Conservation (phyloP, 2,113 vertebrate genomes). For the rabbit (Oryctolagus cuniculus) region DNA sequence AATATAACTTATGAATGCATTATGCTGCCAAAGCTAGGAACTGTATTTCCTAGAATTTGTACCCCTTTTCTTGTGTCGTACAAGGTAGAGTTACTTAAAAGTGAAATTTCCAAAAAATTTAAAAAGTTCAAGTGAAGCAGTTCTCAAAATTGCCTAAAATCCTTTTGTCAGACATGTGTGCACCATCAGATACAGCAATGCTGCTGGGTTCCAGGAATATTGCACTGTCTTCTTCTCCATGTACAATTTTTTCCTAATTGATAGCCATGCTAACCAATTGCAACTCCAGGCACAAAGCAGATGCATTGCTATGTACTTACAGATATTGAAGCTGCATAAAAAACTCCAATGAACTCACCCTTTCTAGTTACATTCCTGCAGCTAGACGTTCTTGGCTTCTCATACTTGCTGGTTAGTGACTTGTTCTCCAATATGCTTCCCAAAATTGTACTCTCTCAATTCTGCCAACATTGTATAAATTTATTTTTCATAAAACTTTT, state of each 20-base stretch:
- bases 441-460: background rate
- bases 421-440: background rate
- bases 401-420: background rate
- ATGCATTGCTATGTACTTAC: background rate
- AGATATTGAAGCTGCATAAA: background rate
- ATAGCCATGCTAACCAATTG: background rate
- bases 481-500: background rate
- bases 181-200: background rate
- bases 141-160: background rate
- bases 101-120: background rate
- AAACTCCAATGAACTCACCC: background rate
- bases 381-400: background rate
- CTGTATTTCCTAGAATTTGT: background rate
- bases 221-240: background rate
- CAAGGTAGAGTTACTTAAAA: background rate
- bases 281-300: background rate
- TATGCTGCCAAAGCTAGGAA: background rate
- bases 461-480: background rate
- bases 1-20: background rate
- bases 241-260: background rate
- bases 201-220: background rate
- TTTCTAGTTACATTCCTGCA: background rate
- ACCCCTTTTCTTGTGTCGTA: background rate
- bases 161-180: background rate
- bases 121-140: background rate